Evolutionary conservation across 2,888 invertebrate species (phyloP), one percentile per base, ranked within the genome.

Genomic region (Chironomus riparius): DNA sequence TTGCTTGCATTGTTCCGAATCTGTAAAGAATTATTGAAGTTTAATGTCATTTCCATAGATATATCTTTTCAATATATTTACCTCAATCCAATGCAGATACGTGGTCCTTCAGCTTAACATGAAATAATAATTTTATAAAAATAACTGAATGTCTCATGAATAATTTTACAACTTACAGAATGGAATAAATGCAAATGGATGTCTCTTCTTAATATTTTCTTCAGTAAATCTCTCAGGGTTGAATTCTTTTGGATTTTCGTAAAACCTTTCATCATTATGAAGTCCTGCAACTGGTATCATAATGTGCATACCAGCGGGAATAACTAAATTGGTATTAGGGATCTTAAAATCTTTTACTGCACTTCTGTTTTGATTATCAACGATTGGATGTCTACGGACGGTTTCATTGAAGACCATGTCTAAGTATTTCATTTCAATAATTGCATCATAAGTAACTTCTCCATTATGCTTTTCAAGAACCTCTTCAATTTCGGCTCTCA

Each of bases 391-490:
- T 68, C 78, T 79, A 7, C 79, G 70, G 50, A 79, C 62, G 7
- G 78, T 78, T 74, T 79, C 79, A 79, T 38, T n/a, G n/a, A 85
- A 12, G 0, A 84, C 83, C 81, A 82, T 83, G 15, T 86, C 85
- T 56, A 86, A 78, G 78, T 85, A 86, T 18, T 81, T 78, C 78
- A 86, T 78, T 68, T 82, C 82, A 3, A 82, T 81, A 2, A 85
- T 77, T 21, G 82, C 81, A n/a, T 81, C 80, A 70, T 82, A 84
- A 1, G 81, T 81, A 0, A 86, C 68, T 38, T 81, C 80, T 12
- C 80, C 81, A 38, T 79, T 79, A n/a, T 80, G 77, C 74, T 78
- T 77, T 13, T 79, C 78, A 73, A 84, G 82, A 1, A 82, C 78
- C 7, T 79, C 77, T 47, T 85, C 84, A 3, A 85, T 81, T 81